Percentiles rank a stretch among this genome's conserved stretches.
phyloP scores from a whole-genome alignment of 2,797 vertebrate genomes.

The Gastrophryne carolinensis region DNA sequence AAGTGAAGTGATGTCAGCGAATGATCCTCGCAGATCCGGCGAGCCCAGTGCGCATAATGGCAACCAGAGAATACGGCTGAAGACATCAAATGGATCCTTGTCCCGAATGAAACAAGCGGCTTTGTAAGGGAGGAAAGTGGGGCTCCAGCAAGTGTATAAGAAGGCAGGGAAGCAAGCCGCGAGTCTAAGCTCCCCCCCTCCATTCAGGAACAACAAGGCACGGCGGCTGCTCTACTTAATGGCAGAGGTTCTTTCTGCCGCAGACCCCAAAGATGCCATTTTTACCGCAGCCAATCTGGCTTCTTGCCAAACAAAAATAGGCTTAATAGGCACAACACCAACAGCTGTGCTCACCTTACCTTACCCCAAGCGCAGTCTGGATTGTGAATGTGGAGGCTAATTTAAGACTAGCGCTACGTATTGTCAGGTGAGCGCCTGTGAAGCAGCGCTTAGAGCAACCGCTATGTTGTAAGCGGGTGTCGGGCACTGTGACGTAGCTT shows the following conservation, averaged over 20 bases:
- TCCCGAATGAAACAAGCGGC: constrained; percentile 63
- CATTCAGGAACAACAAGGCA: constrained; percentile 75
- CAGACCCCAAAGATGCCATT: constrained; percentile 62
- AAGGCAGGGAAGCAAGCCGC: constrained; percentile 69
- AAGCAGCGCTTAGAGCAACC: too few species aligned
- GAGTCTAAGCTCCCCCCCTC: constrained; percentile 69
- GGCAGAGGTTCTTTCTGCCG: constrained; percentile 65
- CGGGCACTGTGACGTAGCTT: too few species aligned
- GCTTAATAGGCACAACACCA: too few species aligned
- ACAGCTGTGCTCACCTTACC: too few species aligned
- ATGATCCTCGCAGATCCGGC: neutral
- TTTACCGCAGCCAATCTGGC: neutral
- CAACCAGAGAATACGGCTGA: constrained; percentile 58
- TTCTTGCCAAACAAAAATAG: too few species aligned
- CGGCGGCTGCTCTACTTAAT: constrained; percentile 71
- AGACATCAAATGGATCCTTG: constrained; percentile 71
- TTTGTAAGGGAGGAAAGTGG: constrained; percentile 72
- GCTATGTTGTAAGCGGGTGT: too few species aligned
- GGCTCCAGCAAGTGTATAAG: constrained; percentile 72
- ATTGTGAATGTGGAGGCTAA: too few species aligned
- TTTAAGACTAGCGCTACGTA: too few species aligned
- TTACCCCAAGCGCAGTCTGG: too few species aligned
- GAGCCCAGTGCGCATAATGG: constrained; percentile 5
- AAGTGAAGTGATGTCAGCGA: neutral
- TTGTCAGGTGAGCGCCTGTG: too few species aligned